Evolutionary conservation across 1,140 invertebrate species (phyloP), one percentile per base, ranked within the genome.

Genomic region (Epicauta chinensis): DNA sequence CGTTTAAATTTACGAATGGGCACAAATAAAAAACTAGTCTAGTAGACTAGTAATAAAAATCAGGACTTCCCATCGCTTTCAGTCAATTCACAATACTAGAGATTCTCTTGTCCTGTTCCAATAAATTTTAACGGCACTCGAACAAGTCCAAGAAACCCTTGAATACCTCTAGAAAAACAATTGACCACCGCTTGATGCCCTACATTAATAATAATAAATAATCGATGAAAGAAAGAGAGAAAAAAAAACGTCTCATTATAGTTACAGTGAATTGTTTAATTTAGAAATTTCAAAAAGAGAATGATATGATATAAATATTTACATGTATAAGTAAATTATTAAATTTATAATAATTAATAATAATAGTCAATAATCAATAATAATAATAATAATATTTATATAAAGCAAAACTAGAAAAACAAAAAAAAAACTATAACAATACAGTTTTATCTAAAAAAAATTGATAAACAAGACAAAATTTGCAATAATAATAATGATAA

Each of bases 221-320:
- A n/a, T n/a, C n/a, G n/a, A n/a, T n/a, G 23, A 23, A 23, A 23
- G 7, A 23, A 5, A 7, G 4, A 3, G 7, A 23, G 7, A 23
- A 23, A 5, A 5, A 23, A 23, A 23, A 23, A 7, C 4, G 4
- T 23, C 23, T 23, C 23, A 23, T 23, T 23, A 5, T 72, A 66
- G 70, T 71, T 72, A 71, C 69, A 73, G 70, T 71, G 70, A 73
- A 69, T 69, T 68, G 65, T 71, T 71, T 71, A 71, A 70, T 70
- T 71, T 71, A 71, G 65, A 70, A 72, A 72, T 68, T 68, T 67
- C 69, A 63, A 69, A 71, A 69, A 65, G 70, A 66, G 59, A 61
- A 66, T 70, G 71, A 72, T 72, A 72, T 72, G 71, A 70, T 71
- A 70, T 71, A 72, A 72, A 71, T 72, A 72, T 72, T 62, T 72